Evolutionary conservation across 2,113 vertebrate species (phyloP).

Genomic region (Chelonoidis abingdonii): DNA sequence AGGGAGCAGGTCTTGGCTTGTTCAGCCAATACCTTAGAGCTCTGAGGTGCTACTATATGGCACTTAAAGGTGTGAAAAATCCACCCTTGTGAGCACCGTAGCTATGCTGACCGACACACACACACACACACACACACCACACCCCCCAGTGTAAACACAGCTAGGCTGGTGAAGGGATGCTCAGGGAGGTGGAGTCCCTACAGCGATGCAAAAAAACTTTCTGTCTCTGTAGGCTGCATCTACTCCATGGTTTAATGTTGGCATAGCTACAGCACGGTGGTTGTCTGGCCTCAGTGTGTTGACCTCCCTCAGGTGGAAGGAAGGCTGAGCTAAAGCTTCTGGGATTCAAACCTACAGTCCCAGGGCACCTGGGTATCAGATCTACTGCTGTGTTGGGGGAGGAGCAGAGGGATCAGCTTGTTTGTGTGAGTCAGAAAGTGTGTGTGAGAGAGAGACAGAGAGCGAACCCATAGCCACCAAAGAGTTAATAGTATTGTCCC

Average conservation of each 20-base stretch:
- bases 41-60: too few relatives aligned
- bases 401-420: too few relatives aligned
- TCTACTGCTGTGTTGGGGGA: neutral
- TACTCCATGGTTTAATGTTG: neutral
- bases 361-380: neutral
- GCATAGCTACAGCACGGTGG: neutral
- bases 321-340: neutral
- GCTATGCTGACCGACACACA: neutral
- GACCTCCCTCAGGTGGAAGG: neutral
- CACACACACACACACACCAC: too few relatives aligned
- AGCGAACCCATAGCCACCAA: neutral
- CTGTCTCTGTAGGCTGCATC: neutral
- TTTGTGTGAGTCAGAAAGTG: neutral
- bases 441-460: neutral
- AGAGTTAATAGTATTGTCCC: constrained; percentile 51
- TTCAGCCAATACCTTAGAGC: neutral
- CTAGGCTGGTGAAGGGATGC: neutral
- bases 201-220: neutral
- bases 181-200: neutral
- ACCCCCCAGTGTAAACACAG: neutral
- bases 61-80: too few relatives aligned
- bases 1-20: neutral
- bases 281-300: neutral
- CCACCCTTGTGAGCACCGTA: neutral
- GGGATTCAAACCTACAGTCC: neutral